Conservation (phyloP, 2,797 vertebrate genomes). For the Cirrhinus mrigala region DNA sequence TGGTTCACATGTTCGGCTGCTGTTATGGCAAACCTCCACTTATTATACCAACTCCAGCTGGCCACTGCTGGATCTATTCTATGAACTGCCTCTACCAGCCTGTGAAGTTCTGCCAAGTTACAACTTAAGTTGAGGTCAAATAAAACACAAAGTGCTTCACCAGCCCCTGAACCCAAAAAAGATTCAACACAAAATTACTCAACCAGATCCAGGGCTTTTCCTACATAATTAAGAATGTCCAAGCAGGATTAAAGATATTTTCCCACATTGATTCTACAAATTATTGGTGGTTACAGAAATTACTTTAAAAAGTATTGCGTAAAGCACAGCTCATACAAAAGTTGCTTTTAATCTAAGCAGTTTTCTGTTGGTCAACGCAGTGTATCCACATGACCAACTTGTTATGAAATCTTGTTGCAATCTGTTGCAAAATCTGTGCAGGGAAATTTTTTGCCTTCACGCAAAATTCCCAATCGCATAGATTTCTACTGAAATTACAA, state of each 20-base stretch:
- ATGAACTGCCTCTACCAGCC: not conserved
- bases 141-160: not conserved
- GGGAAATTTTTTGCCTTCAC: not conserved
- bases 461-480: not conserved
- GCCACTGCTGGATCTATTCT: constrained; percentile 4
- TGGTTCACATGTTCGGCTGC: not conserved
- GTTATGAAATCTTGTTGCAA: not conserved
- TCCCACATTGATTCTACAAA: not conserved
- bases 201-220: not conserved
- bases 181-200: not conserved
- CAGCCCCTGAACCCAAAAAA: not conserved
- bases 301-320: not conserved
- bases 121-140: constrained; percentile 3
- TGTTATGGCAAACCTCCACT: not conserved
- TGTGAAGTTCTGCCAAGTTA: constrained; percentile 8
- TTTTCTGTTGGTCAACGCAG: not conserved
- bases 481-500: not conserved
- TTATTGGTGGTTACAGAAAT: not conserved
- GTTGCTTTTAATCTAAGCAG: not conserved
- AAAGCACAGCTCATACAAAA: not conserved
- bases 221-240: constrained; percentile 1
- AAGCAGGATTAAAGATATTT: not conserved
- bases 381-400: not conserved
- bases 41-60: constrained; percentile 14
- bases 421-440: not conserved